Base-by-base conservation (phyloP, 2,113 vertebrate genomes). In the Halichoerus grypus region DNA sequence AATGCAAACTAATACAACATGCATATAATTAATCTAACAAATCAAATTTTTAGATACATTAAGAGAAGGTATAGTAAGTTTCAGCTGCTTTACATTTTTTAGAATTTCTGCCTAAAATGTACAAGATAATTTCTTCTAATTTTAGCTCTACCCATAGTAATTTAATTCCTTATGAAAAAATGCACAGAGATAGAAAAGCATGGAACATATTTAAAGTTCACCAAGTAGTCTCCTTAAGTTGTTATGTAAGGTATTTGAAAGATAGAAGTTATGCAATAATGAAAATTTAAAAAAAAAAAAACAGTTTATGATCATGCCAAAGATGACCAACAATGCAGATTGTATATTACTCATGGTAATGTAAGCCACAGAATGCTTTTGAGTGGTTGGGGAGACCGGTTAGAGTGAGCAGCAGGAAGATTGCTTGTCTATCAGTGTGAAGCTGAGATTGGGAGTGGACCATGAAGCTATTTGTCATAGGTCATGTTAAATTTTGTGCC, bases 41-140 rank as follows among this genome's bases (percentile, higher is more conserved):
- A 81, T 49, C 42, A 74, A 74, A 72, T 94, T 91, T 26, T 80
- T 95, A 81, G n/a, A 81, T n/a, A 53, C 22, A 46, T 77, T 89
- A 91, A 88, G 36, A 81, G 49, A 83, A 92, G 9, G 2, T 15
- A 22, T 26, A 53, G n/a, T 57, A 81, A 49, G 2, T 71, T 76
- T 71, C 19, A 51, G n/a, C 7, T 90, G 21, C 67, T 80, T 39
- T 74, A 74, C 26, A 55, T 5, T 7, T 85, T 94, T 61, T 71
- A 76, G 65, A 89, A 88, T 95, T 67, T 86, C 28, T 42, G 7
- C 88, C 42, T 87, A 69, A 94, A 84, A 81, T 18, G 61, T 16
- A 91, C 18, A 85, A 84, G 11, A 42, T 65, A 49, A 42, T 69
- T 96, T 16, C 49, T 96, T 87, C 42, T 11, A n/a, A 59, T 74